phyloP scores from a whole-genome alignment of 2,113 vertebrate species.

The Cryptoleucopteryx plumbea region DNA sequence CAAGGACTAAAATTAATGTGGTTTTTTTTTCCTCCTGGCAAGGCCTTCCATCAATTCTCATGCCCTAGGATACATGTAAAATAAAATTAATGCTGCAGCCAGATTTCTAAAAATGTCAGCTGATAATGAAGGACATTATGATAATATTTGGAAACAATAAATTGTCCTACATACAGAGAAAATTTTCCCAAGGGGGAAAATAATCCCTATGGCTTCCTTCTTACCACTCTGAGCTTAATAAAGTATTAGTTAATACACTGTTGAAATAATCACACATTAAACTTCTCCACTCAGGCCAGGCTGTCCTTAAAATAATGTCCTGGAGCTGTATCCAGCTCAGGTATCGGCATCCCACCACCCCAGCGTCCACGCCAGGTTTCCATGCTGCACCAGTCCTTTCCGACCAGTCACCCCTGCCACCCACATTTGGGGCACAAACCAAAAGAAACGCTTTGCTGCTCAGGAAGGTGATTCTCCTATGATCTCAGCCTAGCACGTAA shows the following conservation, averaged over 20 bases:
- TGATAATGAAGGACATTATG: neutral
- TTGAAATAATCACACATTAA: neutral
- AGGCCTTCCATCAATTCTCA: neutral
- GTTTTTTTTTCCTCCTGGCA: neutral
- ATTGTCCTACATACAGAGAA: neutral
- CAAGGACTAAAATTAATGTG: neutral
- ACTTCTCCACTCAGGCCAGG: neutral
- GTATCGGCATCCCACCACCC: accelerated
- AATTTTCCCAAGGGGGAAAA: neutral
- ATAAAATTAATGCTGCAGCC: neutral
- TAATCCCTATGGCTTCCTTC: neutral
- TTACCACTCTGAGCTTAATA: neutral
- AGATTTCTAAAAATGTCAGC: neutral
- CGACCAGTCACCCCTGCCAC: neutral
- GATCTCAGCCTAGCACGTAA: accelerated
- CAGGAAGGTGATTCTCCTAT: neutral
- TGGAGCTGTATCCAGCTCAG: neutral
- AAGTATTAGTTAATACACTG: neutral
- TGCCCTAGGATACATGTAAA: neutral
- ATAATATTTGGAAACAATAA: neutral
- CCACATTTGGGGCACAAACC: accelerated
- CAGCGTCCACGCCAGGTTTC: accelerated
- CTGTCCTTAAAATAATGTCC: neutral
- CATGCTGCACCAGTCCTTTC: accelerated
- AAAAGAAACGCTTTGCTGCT: neutral